A percentile compares a stretch with the other conserved stretches of the same genome.
phyloP scores from a whole-genome alignment of 2,113 vertebrate genomes.

The Martes martes region DNA sequence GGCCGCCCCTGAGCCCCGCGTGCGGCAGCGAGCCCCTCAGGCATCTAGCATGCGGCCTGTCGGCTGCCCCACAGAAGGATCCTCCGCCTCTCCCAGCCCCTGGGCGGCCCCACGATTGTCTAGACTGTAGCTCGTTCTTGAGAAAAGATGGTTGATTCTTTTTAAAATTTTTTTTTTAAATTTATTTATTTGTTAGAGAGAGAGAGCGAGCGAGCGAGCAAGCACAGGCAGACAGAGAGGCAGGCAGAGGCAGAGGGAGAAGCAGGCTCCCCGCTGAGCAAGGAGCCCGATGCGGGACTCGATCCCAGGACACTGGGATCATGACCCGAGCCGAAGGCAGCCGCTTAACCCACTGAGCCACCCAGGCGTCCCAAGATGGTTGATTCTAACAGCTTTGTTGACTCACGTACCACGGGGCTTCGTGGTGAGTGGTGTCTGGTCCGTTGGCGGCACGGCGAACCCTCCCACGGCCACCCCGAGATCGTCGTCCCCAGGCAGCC shows the following conservation, averaged over 20 bases:
- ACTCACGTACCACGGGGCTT: no score
- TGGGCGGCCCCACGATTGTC: background rate
- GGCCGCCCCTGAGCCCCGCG: background rate
- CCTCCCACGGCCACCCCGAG: background rate
- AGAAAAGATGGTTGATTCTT: background rate
- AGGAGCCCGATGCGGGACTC: no score
- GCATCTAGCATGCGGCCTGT: background rate
- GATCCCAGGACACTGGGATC: no score
- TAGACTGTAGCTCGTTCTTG: background rate
- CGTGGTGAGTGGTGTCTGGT: background rate
- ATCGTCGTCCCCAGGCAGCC: accelerated
- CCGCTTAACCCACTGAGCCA: no score
- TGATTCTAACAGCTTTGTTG: background rate
- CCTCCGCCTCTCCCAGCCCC: background rate
- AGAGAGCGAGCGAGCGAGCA: no score
- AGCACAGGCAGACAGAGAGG: no score
- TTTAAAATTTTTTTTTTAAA: no score
- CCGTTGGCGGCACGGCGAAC: accelerated
- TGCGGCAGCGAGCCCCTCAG: background rate
- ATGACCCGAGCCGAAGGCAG: no score
- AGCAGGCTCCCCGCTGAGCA: no score
- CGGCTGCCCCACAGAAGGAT: background rate
- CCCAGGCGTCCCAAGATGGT: no score
- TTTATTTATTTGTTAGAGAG: no score
- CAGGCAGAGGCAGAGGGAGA: no score